Evolutionary conservation across 2,113 vertebrate genomes (phyloP), one percentile per base, ranked within the genome.

Genomic region (Ahaetulla prasina): DNA sequence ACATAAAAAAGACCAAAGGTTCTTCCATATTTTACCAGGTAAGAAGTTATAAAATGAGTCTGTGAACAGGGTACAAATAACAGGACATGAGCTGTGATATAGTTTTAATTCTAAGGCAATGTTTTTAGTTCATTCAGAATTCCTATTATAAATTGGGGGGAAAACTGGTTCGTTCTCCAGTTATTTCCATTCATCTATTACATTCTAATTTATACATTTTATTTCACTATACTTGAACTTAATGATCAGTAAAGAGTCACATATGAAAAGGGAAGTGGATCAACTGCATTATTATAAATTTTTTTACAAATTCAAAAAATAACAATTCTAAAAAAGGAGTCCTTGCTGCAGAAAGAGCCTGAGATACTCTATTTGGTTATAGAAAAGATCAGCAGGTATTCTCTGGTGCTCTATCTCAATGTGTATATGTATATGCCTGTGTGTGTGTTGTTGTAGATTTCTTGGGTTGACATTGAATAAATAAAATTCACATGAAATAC

Each of bases 401-500:
- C 39, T 86, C 27, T 84, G 60, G 57, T 53, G 49, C 45, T 27
- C 50, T 92, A 2, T 55, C 43, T 0, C 50, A 68, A 35, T 18
- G 30, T 39, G 63, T 52, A 16, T 87, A 12, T 50, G 80, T 27
- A 54, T 60, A 43, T 43, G 63, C 30, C 35, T 68, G 39, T 63
- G 27, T 30, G 35, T 54, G 30, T 43, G 3, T 54, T 74, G n/a
- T 0, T 0, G 90, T 53, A 91, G 45, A 50, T 93, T 84, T 91
- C 54, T 85, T 54, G 47, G 49, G 22, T 50, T 85, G 89, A 53
- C 74, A 87, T 7, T 85, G 22, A 54, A 92, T 85, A 85, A 57
- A 93, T 50, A 95, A 85, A 80, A 63, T 84, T 93, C 52, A 45
- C 35, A 63, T 14, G 91, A 93, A 92, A 54, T 23, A 57, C 87